phyloP scores from a whole-genome alignment of 2,888 invertebrate genomes.

The Cyclophora albipunctata region DNA sequence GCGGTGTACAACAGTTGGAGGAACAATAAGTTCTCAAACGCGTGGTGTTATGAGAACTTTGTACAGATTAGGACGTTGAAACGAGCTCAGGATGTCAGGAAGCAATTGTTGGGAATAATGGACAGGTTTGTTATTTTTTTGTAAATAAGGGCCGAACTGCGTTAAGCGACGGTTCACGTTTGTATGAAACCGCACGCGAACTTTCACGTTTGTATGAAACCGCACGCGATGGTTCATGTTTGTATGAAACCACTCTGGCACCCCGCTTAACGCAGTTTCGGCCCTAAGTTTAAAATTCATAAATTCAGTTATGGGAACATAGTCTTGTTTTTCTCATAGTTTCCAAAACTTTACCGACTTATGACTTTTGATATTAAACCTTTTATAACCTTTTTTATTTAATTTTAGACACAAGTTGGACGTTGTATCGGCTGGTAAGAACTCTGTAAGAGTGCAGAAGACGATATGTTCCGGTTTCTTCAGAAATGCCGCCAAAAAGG shows the following conservation, averaged over 20 bases:
- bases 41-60: conserved; percentile 99
- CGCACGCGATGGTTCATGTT: not conserved
- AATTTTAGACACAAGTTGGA: conserved; percentile 89
- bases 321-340: not conserved
- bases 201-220: too few relatives aligned
- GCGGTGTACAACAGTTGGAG: conserved; percentile 99
- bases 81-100: conserved; percentile 97
- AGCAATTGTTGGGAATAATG: conserved; percentile 98
- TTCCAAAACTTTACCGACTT: not conserved
- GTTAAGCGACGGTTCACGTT: not conserved
- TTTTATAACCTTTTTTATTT: too few relatives aligned
- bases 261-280: not conserved
- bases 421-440: conserved; percentile 97
- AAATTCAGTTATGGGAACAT: too few relatives aligned
- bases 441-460: conserved; percentile 96
- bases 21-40: conserved; percentile 98
- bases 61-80: conserved; percentile 98
- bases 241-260: not conserved
- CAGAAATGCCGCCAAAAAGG: conserved; percentile 98
- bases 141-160: not conserved
- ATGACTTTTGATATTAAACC: too few relatives aligned
- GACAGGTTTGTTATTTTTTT: conserved; percentile 79
- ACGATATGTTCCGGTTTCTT: conserved; percentile 99
- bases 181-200: not conserved
- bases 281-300: not conserved